These are phyloP conservation scores for Notarius lentiginosus DNA, from an alignment of 2,113 vertebrate genomes.

Conservation along the genomic window DNA sequence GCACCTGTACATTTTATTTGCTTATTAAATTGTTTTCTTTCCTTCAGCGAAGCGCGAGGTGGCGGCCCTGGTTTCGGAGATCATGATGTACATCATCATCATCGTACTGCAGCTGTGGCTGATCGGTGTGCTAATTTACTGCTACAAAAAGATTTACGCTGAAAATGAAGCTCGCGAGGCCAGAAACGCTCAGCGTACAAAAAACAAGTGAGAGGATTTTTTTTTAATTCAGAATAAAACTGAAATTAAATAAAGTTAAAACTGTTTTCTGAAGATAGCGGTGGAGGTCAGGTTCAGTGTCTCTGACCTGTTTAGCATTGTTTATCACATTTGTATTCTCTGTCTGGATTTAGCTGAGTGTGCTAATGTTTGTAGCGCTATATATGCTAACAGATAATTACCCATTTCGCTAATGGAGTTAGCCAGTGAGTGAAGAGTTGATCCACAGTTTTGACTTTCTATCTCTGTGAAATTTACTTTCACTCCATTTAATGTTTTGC, in stretches of 20 bases:
- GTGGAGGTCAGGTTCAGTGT: background rate
- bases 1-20: background rate
- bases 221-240: background rate
- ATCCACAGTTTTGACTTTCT: background rate
- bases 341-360: background rate
- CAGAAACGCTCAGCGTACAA: constrained; percentile 61
- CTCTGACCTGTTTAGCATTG: background rate
- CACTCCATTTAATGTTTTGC: background rate
- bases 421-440: background rate
- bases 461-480: background rate
- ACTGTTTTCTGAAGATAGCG: background rate
- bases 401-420: background rate
- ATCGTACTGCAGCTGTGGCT: constrained; percentile 87
- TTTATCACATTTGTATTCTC: too few relatives aligned
- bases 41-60: constrained; percentile 79
- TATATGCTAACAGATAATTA: background rate
- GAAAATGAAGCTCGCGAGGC: constrained; percentile 75
- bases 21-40: background rate
- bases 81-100: constrained; percentile 88
- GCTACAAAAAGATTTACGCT: constrained; percentile 82
- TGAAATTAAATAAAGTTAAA: background rate
- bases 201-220: constrained; percentile 70
- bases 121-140: constrained; percentile 81
- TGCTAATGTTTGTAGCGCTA: background rate
- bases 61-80: constrained; percentile 81